Conservation (phyloP, 2,113 vertebrate genomes). For the Benitochromis conjunctus region DNA sequence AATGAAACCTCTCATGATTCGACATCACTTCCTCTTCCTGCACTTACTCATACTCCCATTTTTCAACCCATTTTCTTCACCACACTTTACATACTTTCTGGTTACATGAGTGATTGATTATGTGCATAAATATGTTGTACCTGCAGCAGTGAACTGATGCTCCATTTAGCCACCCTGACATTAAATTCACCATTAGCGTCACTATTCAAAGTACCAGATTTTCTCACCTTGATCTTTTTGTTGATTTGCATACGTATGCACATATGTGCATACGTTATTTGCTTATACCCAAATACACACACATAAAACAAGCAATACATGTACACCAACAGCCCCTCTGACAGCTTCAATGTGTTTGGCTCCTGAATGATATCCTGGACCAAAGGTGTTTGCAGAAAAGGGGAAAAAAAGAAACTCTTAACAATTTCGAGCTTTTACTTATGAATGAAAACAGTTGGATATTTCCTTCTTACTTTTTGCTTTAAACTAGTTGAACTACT, state of each 20-base stretch:
- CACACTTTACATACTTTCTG: background rate
- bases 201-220: conserved; percentile 51
- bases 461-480: background rate
- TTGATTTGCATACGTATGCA: conserved; percentile 63
- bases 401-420: background rate
- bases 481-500: background rate
- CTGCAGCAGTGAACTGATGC: conserved; percentile 13
- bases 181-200: conserved; percentile 10
- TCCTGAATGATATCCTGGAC: background rate
- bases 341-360: background rate
- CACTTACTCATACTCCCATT: background rate
- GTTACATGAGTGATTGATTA: conserved; percentile 34
- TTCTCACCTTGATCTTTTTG: conserved; percentile 56
- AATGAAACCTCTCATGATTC: background rate
- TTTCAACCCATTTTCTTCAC: background rate
- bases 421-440: background rate
- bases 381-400: background rate
- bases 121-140: conserved; percentile 91
- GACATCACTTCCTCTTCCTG: background rate
- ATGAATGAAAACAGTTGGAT: background rate
- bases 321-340: conserved; percentile 63
- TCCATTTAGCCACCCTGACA: background rate
- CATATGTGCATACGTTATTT: background rate
- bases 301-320: conserved; percentile 80
- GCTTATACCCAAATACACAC: conserved; percentile 3